phyloP scores from a whole-genome alignment of 2,888 invertebrate species.

The Dyspetes luteomarginatus region DNA sequence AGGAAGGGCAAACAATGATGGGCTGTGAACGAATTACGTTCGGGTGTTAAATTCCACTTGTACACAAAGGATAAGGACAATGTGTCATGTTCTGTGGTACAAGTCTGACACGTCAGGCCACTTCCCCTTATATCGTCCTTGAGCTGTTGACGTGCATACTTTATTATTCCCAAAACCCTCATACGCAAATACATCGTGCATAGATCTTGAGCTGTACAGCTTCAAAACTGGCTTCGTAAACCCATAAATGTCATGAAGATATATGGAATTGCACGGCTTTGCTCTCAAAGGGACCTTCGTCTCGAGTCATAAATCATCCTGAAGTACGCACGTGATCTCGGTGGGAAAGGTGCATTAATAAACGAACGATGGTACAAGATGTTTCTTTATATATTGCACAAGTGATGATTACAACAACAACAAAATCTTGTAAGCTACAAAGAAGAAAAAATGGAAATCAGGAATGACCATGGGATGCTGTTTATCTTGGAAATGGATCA shows the following conservation, averaged over 20 bases:
- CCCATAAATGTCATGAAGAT: conserved; percentile 25
- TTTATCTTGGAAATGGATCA: not conserved
- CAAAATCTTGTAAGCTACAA: not conserved
- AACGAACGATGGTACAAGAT: not conserved
- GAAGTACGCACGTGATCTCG: not conserved
- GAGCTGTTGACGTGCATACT: conserved; percentile 8
- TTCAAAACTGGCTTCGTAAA: conserved; percentile 2
- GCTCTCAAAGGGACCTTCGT: not conserved
- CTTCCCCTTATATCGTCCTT: not conserved
- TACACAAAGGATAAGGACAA: conserved; percentile 15
- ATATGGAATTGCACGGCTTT: not conserved
- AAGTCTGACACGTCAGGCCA: not conserved
- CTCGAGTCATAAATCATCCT: not conserved
- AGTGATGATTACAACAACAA: not conserved
- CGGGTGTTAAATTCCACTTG: conserved; percentile 12
- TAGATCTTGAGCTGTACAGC: not conserved
- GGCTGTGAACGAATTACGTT: conserved; percentile 23
- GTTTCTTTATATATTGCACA: not conserved
- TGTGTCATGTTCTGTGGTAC: not conserved
- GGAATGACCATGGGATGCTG: not conserved
- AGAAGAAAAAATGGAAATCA: not conserved
- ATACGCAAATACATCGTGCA: not conserved
- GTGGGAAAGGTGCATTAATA: not conserved
- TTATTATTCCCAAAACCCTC: not conserved
- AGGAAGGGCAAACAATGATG: conserved; percentile 7